Evolutionary conservation across 2,888 invertebrate species (phyloP), one percentile per base, ranked within the genome.

Genomic region (Pandemis corylana): DNA sequence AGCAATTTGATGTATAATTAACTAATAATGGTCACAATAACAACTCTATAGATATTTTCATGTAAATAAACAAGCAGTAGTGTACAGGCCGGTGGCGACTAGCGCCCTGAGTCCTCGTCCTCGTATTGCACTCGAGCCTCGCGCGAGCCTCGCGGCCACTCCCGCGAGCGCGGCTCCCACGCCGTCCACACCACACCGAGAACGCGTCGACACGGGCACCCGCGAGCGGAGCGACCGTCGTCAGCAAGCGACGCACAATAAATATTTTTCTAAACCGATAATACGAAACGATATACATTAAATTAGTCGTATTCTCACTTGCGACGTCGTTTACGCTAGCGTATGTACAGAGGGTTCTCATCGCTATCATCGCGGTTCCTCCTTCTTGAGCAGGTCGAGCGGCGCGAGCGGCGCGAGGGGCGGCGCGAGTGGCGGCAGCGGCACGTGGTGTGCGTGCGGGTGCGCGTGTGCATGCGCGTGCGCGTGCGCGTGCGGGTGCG

Each of bases 351-450:
- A 79, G 77, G 80, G 78, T 83, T 80, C 82, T 81, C 85, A 83
- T 80, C 85, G 87, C 89, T 92, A 94, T 94, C 94, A 95, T 94
- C 95, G 94, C 87, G 95, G 94, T 90, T 95, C 95, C 85, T 95
- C 95, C 85, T 94, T 95, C 85, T 95, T 95, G 87, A 96, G 95
- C 86, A 95, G 95, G 88, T 96, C 95, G 79, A 94, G 94, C 80
- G 95, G 95, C 65, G 94, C 95, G 81, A 96, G 92, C 80, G 96
- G 85, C 66, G 81, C 84, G 82, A 88, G 90, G 78, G 85, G 81
- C 76, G 82, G 81, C 76, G 82, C 85, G 75, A 88, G 90, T 81
- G 95, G 93, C 85, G 83, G 92, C 89, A 80, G 93, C 86, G 84
- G 84, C 77, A 71, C 83, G 42, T 95, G 93, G 12, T 89, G 84